Evolutionary conservation across 2,797 vertebrate species (phyloP).

Genomic region (Saxicola maurus): DNA sequence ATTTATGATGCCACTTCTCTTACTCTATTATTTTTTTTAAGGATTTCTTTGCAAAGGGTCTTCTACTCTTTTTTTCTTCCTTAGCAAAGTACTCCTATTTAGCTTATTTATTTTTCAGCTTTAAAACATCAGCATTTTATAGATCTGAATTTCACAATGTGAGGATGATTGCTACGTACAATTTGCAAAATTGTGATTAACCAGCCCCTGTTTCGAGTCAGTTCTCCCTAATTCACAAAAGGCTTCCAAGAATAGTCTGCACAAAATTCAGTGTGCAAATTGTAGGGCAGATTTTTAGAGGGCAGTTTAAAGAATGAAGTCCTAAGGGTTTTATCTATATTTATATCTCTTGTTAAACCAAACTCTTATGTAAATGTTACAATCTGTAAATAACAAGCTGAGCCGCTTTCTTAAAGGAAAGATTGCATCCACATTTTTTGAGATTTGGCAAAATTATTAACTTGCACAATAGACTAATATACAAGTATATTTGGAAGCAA

Average conservation of each 20-base stretch:
- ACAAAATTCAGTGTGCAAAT: conserved; percentile 79
- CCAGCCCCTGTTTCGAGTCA: conserved; percentile 76
- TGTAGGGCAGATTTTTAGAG: conserved; percentile 79
- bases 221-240: conserved; percentile 77
- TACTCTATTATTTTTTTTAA: conserved; percentile 51
- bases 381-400: conserved; percentile 76
- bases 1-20: neutral
- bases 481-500: conserved; percentile 68
- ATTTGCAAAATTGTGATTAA: conserved; percentile 81
- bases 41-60: conserved; percentile 58
- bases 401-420: conserved; percentile 71
- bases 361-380: conserved; percentile 81
- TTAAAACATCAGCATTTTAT: conserved; percentile 78
- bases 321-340: conserved; percentile 80
- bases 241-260: conserved; percentile 78
- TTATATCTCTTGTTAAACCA: conserved; percentile 78
- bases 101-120: conserved; percentile 79
- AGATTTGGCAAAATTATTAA: conserved; percentile 78
- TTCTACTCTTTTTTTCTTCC: conserved; percentile 36
- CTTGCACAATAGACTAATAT: conserved; percentile 67
- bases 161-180: conserved; percentile 79
- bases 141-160: conserved; percentile 79
- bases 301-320: conserved; percentile 79
- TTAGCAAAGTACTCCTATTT: conserved; percentile 66
- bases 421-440: conserved; percentile 72